Conservation (phyloP, 53 echinoderm and acorn worm genomes). For the Apostichopus leukothele region DNA sequence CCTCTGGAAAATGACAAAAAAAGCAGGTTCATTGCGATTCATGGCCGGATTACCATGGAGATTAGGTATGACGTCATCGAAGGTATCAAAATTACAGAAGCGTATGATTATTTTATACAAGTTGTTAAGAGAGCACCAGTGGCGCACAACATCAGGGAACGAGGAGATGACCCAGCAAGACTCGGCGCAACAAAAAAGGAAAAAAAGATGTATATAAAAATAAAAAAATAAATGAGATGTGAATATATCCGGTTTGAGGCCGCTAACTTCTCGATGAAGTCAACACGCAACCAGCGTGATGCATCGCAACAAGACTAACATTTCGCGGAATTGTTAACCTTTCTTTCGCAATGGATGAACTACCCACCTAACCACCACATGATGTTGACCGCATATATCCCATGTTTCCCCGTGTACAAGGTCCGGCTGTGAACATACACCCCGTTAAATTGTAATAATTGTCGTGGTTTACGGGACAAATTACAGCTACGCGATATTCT, state of each 20-base stretch:
- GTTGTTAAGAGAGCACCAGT: constrained; percentile 14
- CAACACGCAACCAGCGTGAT: constrained; percentile 43
- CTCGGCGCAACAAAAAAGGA: background rate
- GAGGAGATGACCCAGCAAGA: constrained; percentile 11
- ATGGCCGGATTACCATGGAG: background rate
- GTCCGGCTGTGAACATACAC: constrained; percentile 37
- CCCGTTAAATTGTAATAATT: constrained; percentile 38
- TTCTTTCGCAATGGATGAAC: background rate
- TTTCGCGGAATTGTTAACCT: constrained; percentile 45
- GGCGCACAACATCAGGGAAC: constrained; percentile 31
- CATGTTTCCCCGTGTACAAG: background rate
- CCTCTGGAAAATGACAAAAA: too few relatives aligned
- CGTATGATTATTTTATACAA: background rate
- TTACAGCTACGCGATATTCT: constrained; percentile 18
- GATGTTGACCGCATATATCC: constrained; percentile 5
- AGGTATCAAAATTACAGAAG: background rate
- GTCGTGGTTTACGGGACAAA: constrained; percentile 25
- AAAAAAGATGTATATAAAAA: background rate
- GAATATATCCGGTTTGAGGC: constrained; percentile 6
- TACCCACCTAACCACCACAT: constrained; percentile 15
- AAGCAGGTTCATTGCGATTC: background rate
- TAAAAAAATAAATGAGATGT: background rate
- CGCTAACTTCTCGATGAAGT: background rate
- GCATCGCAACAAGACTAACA: constrained; percentile 18
- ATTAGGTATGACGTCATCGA: background rate